phyloP scores from a whole-genome alignment of 2,797 vertebrate species.

The Cottoperca gobio region DNA sequence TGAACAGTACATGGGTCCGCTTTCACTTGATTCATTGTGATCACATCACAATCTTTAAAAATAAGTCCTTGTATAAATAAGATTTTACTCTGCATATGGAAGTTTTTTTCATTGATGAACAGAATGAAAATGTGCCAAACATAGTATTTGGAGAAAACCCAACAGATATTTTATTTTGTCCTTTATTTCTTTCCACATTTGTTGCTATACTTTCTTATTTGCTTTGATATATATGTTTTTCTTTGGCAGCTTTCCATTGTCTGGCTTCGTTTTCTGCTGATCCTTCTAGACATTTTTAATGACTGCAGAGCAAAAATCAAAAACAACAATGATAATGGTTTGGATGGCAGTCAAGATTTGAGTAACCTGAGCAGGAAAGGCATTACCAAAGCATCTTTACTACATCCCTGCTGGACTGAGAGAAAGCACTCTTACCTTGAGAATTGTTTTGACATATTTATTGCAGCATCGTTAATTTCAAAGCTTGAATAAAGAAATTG shows the following conservation, averaged over 20 bases:
- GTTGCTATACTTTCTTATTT: background rate
- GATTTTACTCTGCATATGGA: background rate
- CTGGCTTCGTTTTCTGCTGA: background rate
- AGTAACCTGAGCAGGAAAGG: slow-evolving; percentile 8
- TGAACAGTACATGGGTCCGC: background rate
- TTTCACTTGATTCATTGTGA: background rate
- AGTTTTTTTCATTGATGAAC: background rate
- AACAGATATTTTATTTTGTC: background rate
- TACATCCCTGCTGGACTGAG: background rate
- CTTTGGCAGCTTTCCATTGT: slow-evolving; percentile 5
- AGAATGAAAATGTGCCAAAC: background rate
- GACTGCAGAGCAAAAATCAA: background rate
- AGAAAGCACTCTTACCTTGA: background rate
- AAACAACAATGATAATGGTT: slow-evolving; percentile 14
- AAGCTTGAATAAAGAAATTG: slow-evolving; percentile 5
- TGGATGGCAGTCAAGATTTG: slow-evolving; percentile 15
- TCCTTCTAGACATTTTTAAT: background rate
- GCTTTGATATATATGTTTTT: background rate
- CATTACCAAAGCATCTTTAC: background rate
- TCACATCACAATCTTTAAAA: background rate
- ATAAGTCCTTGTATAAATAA: background rate
- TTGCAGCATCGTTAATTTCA: slow-evolving; percentile 15
- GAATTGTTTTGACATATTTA: background rate
- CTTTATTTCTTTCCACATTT: background rate
- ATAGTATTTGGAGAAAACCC: background rate